These are phyloP conservation scores for Lampris megalopsis DNA, from an alignment of 2,113 vertebrate genomes.

Conservation along the genomic window DNA sequence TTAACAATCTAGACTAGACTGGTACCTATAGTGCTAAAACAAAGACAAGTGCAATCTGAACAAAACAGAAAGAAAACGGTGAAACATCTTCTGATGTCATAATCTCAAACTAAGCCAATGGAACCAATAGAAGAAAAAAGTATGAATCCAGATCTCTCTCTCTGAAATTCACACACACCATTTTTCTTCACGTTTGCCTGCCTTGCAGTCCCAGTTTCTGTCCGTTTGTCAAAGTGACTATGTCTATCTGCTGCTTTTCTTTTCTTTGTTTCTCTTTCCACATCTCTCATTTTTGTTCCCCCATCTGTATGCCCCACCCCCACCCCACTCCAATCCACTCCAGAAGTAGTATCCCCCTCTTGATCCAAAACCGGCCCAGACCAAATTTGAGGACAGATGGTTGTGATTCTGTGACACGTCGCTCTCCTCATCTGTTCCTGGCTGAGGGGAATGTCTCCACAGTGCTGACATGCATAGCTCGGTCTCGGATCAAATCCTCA, in stretches of 20 bases:
- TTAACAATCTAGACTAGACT: too few relatives aligned
- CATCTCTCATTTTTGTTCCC: background rate
- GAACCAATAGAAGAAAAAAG: too few relatives aligned
- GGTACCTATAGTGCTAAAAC: conserved; percentile 2
- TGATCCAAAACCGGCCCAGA: conserved; percentile 35
- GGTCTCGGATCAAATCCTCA: background rate
- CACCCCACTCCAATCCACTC: background rate
- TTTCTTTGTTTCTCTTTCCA: conserved; percentile 4
- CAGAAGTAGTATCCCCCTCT: background rate
- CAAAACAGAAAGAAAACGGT: background rate
- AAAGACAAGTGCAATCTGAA: background rate
- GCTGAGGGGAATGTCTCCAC: conserved; percentile 17
- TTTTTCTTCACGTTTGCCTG: background rate
- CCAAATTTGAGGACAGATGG: conserved; percentile 65
- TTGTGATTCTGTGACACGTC: conserved; percentile 53
- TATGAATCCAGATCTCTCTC: too few relatives aligned
- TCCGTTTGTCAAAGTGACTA: too few relatives aligned
- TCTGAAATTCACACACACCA: too few relatives aligned
- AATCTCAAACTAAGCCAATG: too few relatives aligned
- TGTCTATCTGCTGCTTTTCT: background rate
- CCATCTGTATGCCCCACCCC: background rate
- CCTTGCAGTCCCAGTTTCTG: background rate
- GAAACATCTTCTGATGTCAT: too few relatives aligned
- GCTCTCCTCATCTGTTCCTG: conserved; percentile 31
- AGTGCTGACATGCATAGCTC: background rate